A percentile compares a stretch with the other conserved stretches of the same genome.
Evolutionary conservation across 2,888 invertebrate genomes (phyloP).

Genomic region (Drosophila falleni): DNA sequence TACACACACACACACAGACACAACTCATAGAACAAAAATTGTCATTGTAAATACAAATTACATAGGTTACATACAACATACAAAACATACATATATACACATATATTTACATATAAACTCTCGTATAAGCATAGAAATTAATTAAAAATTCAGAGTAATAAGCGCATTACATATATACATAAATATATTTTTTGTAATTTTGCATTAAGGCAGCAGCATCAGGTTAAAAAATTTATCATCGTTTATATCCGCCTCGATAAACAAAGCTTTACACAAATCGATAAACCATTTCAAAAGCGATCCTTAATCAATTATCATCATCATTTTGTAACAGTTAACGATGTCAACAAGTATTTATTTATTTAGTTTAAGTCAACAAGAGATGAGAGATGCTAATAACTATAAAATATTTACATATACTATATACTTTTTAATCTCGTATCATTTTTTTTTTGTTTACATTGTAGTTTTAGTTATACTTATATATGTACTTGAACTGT

Average conservation of each 20-base stretch:
- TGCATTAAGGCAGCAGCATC: conserved; percentile 25
- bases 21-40: conserved; percentile 2
- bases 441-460: background rate
- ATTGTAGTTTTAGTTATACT: conserved; percentile 22
- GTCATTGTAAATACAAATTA: conserved; percentile 36
- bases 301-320: conserved; percentile 1
- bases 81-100: conserved; percentile 8
- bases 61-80: conserved; percentile 23
- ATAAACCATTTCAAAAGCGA: conserved; percentile 15
- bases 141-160: conserved; percentile 19
- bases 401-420: conserved; percentile 28
- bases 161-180: conserved; percentile 11
- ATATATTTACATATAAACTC: conserved; percentile 13
- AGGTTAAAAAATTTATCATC: conserved; percentile 14
- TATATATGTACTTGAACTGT: conserved; percentile 9
- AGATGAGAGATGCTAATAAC: conserved; percentile 54
- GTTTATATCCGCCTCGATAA: conserved; percentile 28
- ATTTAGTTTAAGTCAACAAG: conserved; percentile 26
- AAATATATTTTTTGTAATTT: conserved; percentile 36
- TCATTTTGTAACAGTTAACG: background rate
- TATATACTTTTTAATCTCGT: conserved; percentile 8
- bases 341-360: conserved; percentile 51
- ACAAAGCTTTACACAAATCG: conserved; percentile 40
- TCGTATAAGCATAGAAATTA: conserved; percentile 24
- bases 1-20: conserved; percentile 16